phyloP scores from a whole-genome alignment of 2,797 vertebrate genomes.

The Myotis vivesi region DNA sequence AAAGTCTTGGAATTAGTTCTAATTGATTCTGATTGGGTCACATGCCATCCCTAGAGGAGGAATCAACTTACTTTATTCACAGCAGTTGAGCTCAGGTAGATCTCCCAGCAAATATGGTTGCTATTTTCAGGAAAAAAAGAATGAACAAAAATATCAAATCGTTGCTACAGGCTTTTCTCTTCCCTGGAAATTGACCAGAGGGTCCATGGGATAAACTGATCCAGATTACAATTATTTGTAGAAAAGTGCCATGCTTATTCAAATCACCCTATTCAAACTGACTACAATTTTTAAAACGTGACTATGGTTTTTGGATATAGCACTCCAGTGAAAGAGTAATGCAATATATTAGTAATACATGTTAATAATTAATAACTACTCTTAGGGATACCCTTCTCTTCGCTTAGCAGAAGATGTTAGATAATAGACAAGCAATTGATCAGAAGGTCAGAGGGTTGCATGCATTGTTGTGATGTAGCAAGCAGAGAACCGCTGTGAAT shows the following conservation, averaged over 20 bases:
- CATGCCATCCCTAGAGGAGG: background rate
- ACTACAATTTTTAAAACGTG: slow-evolving; percentile 66
- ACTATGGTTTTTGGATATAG: slow-evolving; percentile 60
- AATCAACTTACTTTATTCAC: background rate
- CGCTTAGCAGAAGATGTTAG: slow-evolving; percentile 61
- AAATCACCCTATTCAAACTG: slow-evolving; percentile 55
- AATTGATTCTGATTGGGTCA: background rate
- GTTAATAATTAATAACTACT: slow-evolving; percentile 74
- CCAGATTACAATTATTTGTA: slow-evolving; percentile 38
- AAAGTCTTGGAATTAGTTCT: background rate
- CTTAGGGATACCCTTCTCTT: slow-evolving; percentile 67
- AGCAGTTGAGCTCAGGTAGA: background rate
- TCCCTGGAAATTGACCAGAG: background rate
- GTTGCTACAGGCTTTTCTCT: background rate
- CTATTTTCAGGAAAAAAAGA: background rate
- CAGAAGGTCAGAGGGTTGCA: slow-evolving; percentile 63
- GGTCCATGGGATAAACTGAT: background rate
- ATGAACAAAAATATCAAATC: slow-evolving; percentile 28
- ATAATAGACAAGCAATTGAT: slow-evolving; percentile 74
- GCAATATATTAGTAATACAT: slow-evolving; percentile 70
- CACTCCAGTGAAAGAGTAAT: slow-evolving; percentile 51
- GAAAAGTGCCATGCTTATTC: slow-evolving; percentile 44
- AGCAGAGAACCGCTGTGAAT: background rate
- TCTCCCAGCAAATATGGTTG: background rate
- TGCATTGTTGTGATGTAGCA: slow-evolving; percentile 55